Evolutionary conservation across 2,113 vertebrate genomes (phyloP).

Genomic region (Poeciliopsis prolifica): DNA sequence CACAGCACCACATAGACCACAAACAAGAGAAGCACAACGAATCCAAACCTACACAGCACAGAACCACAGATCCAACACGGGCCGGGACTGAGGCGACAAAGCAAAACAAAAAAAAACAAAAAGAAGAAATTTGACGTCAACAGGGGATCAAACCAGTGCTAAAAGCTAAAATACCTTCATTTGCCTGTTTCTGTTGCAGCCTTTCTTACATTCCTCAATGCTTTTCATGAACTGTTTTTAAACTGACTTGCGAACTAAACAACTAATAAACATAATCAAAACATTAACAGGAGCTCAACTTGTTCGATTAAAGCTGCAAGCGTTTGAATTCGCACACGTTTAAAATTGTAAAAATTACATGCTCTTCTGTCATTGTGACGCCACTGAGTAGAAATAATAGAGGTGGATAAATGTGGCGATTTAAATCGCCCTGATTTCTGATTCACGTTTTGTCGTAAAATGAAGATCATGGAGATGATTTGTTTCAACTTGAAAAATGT

Average conservation of each 20-base stretch:
- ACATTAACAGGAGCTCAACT: too few species aligned
- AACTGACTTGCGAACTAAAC: too few species aligned
- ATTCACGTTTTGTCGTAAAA: not conserved
- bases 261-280: too few species aligned
- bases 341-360: too few species aligned
- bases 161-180: not conserved
- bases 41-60: conserved; percentile 61
- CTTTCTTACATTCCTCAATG: not conserved
- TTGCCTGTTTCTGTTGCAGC: not conserved
- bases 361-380: too few species aligned
- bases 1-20: conserved; percentile 21
- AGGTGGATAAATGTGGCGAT: too few species aligned
- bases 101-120: conserved; percentile 27
- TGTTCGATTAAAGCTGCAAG: too few species aligned
- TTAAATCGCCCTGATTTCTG: not conserved
- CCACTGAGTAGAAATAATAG: too few species aligned
- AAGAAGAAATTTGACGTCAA: conserved; percentile 25
- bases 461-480: not conserved
- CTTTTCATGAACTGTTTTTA: too few species aligned
- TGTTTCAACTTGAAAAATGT: not conserved
- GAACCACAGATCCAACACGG: conserved; percentile 61
- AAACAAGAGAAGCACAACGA: conserved; percentile 3
- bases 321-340: too few species aligned
- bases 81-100: conserved; percentile 45
- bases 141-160: conserved; percentile 13